A percentile compares a stretch with the other conserved stretches of the same genome.
Evolutionary conservation across 2,113 vertebrate genomes (phyloP).

Genomic region (Ciconia stormi): DNA sequence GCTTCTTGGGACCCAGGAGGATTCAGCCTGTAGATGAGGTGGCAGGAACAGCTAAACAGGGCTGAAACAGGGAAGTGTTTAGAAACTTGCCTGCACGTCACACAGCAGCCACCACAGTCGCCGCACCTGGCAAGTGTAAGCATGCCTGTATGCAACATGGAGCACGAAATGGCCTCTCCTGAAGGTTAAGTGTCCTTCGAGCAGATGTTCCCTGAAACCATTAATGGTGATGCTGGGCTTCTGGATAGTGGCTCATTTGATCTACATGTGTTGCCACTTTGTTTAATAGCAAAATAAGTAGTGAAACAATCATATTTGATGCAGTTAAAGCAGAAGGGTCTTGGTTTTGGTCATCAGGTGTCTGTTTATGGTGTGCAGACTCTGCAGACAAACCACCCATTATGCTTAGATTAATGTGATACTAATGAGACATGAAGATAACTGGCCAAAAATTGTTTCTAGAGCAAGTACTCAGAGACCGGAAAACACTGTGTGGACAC

Average conservation of each 20-base stretch:
- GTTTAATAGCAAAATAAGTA: neutral
- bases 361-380: neutral
- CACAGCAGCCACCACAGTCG: rapidly evolving
- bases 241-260: neutral
- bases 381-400: neutral
- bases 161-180: neutral
- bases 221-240: neutral
- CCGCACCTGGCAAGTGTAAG: neutral
- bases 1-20: neutral
- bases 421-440: neutral
- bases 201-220: neutral
- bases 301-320: neutral
- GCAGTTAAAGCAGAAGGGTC: neutral
- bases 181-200: neutral
- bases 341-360: neutral
- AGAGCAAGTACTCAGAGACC: neutral
- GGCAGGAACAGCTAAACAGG: neutral
- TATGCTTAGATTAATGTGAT: neutral
- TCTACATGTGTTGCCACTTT: neutral
- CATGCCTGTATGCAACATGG: rapidly evolving
- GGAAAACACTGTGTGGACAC: neutral
- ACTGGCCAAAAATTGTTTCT: neutral
- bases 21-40: neutral
- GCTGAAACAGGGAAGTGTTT: neutral
- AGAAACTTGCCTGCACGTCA: neutral